Conservation (phyloP, 2,797 vertebrate species). For the Anolis apletophallus region DNA sequence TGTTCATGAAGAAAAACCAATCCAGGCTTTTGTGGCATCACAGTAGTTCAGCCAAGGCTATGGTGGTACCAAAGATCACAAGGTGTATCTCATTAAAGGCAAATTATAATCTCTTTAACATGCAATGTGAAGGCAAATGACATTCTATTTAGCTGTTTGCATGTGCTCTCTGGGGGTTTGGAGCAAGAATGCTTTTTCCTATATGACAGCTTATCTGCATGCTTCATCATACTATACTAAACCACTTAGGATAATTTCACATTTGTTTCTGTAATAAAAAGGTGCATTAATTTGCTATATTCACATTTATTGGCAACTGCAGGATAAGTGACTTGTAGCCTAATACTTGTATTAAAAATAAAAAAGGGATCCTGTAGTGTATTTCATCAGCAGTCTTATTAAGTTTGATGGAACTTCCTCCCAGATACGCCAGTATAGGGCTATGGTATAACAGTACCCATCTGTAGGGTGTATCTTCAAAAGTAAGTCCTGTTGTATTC, state of each 20-base stretch:
- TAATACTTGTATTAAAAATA: background rate
- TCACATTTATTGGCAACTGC: background rate
- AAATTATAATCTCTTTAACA: background rate
- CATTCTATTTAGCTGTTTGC: no score
- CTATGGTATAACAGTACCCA: background rate
- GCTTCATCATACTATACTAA: background rate
- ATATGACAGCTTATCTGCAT: background rate
- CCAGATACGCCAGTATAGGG: background rate
- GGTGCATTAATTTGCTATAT: background rate
- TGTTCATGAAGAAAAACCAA: background rate
- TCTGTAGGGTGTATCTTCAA: background rate
- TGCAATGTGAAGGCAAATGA: background rate
- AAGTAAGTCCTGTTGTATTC: background rate
- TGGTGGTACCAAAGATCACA: background rate
- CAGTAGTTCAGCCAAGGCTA: background rate
- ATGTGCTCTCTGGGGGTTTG: no score
- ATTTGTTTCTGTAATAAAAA: background rate
- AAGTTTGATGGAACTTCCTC: background rate
- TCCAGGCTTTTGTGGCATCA: background rate
- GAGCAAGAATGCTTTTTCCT: background rate
- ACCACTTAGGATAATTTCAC: background rate
- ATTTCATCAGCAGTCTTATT: background rate
- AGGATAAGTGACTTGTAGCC: background rate
- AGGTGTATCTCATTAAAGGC: no score
- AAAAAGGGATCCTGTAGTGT: background rate